A percentile compares a stretch with the other conserved stretches of the same genome.
phyloP scores from a whole-genome alignment of 2,797 vertebrate genomes.

The Sebastes wilsoni region DNA sequence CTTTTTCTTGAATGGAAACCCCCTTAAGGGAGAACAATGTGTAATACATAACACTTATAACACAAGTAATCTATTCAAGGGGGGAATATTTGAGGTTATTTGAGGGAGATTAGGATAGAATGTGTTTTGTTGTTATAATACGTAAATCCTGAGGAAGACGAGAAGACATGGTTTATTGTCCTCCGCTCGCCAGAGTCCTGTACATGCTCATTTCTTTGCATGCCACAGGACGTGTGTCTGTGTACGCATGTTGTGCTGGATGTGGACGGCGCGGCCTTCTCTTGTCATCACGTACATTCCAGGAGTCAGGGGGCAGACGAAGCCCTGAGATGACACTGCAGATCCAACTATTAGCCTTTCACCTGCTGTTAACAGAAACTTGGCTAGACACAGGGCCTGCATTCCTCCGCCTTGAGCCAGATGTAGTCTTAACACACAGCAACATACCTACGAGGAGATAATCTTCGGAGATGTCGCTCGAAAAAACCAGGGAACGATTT shows the following conservation, averaged over 20 bases:
- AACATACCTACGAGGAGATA: conserved; percentile 63
- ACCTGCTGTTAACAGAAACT: conserved; percentile 93
- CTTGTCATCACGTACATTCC: conserved; percentile 98
- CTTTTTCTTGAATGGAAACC: conserved; percentile 63
- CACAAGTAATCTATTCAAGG: conserved; percentile 53
- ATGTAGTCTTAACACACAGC: conserved; percentile 78
- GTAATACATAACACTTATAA: conserved; percentile 39
- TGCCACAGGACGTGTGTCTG: conserved; percentile 33
- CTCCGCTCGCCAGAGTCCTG: conserved; percentile 6
- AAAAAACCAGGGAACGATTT: conserved; percentile 50
- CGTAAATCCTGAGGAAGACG: conserved; percentile 25
- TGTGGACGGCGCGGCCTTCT: conserved; percentile 70
- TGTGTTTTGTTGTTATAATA: conserved; percentile 53
- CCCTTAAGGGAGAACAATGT: conserved; percentile 68
- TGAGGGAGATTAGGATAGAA: conserved; percentile 42
- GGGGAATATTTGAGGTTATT: conserved; percentile 59
- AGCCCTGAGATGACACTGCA: conserved; percentile 91
- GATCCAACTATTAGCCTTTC: conserved; percentile 94
- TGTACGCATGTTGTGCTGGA: conserved; percentile 42
- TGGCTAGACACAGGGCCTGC: conserved; percentile 87
- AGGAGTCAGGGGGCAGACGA: conserved; percentile 90
- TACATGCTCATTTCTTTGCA: conserved; percentile 40
- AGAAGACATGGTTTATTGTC: conserved; percentile 64
- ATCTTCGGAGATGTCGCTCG: conserved; percentile 53
- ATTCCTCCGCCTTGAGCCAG: conserved; percentile 88